phyloP scores from a whole-genome alignment of 2,113 vertebrate species.

The Perca flavescens region DNA sequence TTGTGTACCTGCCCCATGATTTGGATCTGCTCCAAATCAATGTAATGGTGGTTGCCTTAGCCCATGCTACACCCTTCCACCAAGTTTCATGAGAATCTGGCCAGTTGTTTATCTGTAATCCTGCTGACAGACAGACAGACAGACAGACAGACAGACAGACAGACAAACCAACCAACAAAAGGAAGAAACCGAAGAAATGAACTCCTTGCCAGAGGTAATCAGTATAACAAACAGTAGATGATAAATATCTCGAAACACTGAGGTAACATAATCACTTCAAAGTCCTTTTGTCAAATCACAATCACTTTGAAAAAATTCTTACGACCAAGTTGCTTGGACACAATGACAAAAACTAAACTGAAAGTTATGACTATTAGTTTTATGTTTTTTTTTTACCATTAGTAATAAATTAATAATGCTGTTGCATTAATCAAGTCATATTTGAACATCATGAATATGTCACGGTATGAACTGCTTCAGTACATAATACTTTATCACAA shows the following conservation, averaged over 20 bases:
- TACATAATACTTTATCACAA: background rate
- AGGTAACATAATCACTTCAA: background rate
- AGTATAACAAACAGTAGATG: background rate
- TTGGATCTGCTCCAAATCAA: too few species aligned
- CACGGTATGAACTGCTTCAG: background rate
- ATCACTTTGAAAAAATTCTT: background rate
- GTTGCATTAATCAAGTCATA: conserved; percentile 15
- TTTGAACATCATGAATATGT: conserved; percentile 12
- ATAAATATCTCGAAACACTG: background rate
- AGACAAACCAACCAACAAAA: too few species aligned
- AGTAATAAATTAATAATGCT: background rate
- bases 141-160: too few species aligned
- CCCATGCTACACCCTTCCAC: too few species aligned
- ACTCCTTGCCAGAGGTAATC: too few species aligned
- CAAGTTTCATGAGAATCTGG: too few species aligned
- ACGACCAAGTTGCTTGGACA: background rate
- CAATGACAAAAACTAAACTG: background rate
- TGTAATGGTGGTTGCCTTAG: too few species aligned
- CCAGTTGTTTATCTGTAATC: too few species aligned
- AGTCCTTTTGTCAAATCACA: background rate
- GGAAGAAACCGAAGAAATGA: too few species aligned
- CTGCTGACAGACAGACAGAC: too few species aligned
- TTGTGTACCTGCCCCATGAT: too few species aligned
- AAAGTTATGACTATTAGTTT: background rate
- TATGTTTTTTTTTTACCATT: background rate